A percentile compares a stretch with the other conserved stretches of the same genome.
Conservation (phyloP, 2,113 vertebrate genomes). For the Leucopternis melanops region DNA sequence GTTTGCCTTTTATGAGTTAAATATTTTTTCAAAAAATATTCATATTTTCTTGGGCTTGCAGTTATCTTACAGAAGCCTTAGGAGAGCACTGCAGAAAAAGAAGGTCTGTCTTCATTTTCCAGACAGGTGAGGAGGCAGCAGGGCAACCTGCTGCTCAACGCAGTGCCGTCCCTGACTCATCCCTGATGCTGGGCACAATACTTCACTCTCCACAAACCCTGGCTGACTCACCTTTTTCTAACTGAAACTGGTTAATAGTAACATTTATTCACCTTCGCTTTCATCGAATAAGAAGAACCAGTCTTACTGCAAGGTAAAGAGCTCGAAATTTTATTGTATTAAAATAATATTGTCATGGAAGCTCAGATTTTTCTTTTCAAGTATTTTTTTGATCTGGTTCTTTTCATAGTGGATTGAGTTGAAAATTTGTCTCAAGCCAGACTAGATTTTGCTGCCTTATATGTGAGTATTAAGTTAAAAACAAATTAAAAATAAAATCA, state of each 20-base stretch:
- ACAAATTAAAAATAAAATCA: neutral
- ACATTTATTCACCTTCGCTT: neutral
- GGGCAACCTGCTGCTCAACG: fast-evolving
- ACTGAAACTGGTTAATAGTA: neutral
- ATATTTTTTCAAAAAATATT: neutral
- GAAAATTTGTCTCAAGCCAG: neutral
- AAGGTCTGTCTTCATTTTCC: neutral
- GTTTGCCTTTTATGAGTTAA: neutral
- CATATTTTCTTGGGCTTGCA: neutral
- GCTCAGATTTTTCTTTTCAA: neutral
- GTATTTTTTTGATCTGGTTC: neutral
- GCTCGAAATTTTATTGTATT: neutral
- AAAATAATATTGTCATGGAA: neutral
- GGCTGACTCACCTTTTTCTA: neutral
- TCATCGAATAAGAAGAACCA: neutral
- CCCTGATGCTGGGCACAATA: neutral
- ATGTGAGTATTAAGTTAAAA: neutral
- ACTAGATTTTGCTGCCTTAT: neutral
- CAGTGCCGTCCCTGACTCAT: neutral
- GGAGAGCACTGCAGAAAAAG: neutral
- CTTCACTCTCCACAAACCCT: neutral
- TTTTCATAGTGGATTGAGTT: neutral
- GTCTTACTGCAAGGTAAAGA: neutral
- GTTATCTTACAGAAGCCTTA: neutral
- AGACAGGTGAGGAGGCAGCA: neutral